Conservation (phyloP, 2,888 invertebrate species). For the Cynaeus angustus region DNA sequence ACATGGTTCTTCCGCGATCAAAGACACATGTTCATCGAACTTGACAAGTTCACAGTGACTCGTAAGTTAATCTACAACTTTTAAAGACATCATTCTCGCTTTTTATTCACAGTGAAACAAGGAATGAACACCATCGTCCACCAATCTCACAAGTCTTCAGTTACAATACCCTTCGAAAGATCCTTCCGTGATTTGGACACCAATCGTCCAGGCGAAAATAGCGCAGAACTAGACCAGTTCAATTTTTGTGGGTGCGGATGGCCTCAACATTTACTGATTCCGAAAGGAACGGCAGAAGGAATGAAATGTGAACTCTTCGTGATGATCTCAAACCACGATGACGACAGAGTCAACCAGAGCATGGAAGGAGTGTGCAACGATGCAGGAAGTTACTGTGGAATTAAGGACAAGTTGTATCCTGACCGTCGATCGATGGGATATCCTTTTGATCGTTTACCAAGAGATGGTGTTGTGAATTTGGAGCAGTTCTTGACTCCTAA, state of each 20-base stretch:
- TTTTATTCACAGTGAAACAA: constrained; percentile 75
- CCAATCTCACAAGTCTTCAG: neutral
- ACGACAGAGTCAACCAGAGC: constrained; percentile 80
- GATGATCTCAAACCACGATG: constrained; percentile 83
- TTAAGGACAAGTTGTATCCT: constrained; percentile 84
- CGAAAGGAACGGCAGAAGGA: constrained; percentile 81
- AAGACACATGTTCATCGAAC: constrained; percentile 79
- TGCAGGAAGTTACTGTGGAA: constrained; percentile 86
- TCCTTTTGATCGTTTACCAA: constrained; percentile 83
- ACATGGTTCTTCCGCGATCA: constrained; percentile 78
- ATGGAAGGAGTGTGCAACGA: constrained; percentile 78
- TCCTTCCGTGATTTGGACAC: neutral
- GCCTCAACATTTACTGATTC: constrained; percentile 88
- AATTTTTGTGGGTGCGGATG: constrained; percentile 93
- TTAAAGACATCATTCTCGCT: too few relatives aligned
- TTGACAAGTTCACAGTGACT: constrained; percentile 80
- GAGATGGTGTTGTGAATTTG: constrained; percentile 75
- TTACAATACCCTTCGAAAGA: neutral
- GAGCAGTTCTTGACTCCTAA: constrained; percentile 83
- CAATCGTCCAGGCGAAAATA: constrained; percentile 35
- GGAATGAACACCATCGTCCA: constrained; percentile 70
- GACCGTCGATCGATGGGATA: too few relatives aligned
- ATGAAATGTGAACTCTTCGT: constrained; percentile 81
- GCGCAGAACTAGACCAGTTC: constrained; percentile 74
- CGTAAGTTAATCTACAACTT: constrained; percentile 73